A percentile compares a stretch with the other conserved stretches of the same genome.
phyloP scores from a whole-genome alignment of 2,113 vertebrate species.

The Tinamus guttatus region DNA sequence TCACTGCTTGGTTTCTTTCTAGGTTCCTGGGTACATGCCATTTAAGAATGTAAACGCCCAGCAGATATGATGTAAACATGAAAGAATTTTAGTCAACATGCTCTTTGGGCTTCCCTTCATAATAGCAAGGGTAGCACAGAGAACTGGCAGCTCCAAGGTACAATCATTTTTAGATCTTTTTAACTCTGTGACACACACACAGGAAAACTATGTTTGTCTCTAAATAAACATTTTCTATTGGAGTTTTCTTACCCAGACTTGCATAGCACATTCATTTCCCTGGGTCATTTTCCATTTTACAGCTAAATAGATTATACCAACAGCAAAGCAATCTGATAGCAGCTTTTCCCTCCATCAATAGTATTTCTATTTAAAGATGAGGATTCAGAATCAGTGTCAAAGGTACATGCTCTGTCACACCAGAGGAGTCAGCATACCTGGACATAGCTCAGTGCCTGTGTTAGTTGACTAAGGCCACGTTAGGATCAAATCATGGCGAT shows the following conservation, averaged over 20 bases:
- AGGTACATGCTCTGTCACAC: neutral
- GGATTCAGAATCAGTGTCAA: neutral
- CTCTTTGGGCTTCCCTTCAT: neutral
- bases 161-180: neutral
- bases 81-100: constrained; percentile 1
- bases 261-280: constrained; percentile 45
- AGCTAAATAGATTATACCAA: constrained; percentile 38
- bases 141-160: neutral
- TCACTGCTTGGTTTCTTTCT: constrained; percentile 24
- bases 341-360: constrained; percentile 49
- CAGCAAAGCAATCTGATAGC: constrained; percentile 25
- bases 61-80: neutral
- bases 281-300: constrained; percentile 73
- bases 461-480: neutral
- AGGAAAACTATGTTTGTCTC: neutral
- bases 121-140: neutral
- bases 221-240: constrained; percentile 3
- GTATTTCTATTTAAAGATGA: constrained; percentile 60
- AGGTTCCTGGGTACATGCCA: neutral
- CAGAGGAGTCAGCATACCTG: neutral
- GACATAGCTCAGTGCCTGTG: neutral
- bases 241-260: constrained; percentile 44
- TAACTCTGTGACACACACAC: neutral
- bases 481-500: neutral
- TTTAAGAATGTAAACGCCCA: constrained; percentile 36